Conservation (phyloP, 2,888 invertebrate genomes). For the Agelastica alni region DNA sequence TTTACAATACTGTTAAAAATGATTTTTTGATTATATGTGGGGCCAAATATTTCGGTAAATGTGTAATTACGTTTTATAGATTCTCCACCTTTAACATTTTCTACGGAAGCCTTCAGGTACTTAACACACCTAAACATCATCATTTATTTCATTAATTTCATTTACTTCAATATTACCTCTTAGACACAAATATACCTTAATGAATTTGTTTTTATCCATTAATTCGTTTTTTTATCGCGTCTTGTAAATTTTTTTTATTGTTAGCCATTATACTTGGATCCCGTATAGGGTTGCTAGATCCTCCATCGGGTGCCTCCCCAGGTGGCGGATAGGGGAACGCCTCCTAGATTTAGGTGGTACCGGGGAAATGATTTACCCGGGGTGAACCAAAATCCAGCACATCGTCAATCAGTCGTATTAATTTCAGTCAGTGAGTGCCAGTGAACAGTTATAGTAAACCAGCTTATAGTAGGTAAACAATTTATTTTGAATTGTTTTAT, state of each 20-base stretch:
- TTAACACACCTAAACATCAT: constrained; percentile 36
- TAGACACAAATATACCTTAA: constrained; percentile 38
- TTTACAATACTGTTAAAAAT: constrained; percentile 49
- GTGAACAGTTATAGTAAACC: too few relatives aligned
- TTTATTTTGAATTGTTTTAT: too few relatives aligned
- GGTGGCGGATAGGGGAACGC: too few relatives aligned
- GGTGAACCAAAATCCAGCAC: too few relatives aligned
- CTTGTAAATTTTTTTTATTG: constrained; percentile 16
- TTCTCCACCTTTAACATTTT: constrained; percentile 38
- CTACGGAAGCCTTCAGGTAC: constrained; percentile 38
- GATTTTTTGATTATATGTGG: constrained; percentile 42
- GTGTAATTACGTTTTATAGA: constrained; percentile 39
- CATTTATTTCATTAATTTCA: constrained; percentile 40
- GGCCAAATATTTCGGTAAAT: constrained; percentile 49
- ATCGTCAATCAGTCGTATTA: too few relatives aligned
- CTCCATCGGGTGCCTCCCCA: too few relatives aligned
- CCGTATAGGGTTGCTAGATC: too few relatives aligned
- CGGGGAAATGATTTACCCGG: too few relatives aligned
- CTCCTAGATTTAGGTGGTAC: too few relatives aligned
- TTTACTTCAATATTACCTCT: constrained; percentile 30
- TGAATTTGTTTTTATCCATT: constrained; percentile 18
- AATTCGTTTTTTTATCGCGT: constrained; percentile 8
- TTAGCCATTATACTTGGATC: constrained; percentile 39
- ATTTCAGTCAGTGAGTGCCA: too few relatives aligned
- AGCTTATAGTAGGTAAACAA: too few relatives aligned